Evolutionary conservation across 2,113 vertebrate genomes (phyloP), one percentile per base, ranked within the genome.

Genomic region (Hydropotes inermis): DNA sequence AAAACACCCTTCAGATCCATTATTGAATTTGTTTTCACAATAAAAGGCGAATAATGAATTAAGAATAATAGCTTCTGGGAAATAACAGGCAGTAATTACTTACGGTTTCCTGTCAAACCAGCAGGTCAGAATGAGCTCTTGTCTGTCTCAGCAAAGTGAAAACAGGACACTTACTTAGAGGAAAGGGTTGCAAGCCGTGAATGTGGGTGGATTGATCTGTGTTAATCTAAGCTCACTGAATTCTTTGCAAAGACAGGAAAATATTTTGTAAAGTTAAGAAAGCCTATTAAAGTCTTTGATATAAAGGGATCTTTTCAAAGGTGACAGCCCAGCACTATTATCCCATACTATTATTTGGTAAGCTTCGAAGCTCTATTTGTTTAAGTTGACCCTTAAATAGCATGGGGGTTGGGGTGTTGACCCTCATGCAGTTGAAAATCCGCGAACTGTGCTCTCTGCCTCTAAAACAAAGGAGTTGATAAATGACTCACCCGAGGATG

Each of bases 191-290:
- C 5, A 83, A 57, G 93, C 83, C 13, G 2, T 60, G 76, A 50
- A 55, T 33, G 4, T 36, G 17, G 58, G 55, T 81, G 84, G 83
- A 89, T 47, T 81, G 23, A 57, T 90, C 55, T 25, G 21, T 93
- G 57, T 81, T 93, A n/a, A 54, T 79, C 47, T 52, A 15, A 64
- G 57, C 45, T 96, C 39, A 57, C 3, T 70, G 50, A 78, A 27
- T 70, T 78, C 76, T 78, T 54, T 54, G 45, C 50, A 83, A 36
- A 45, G 70, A 79, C 50, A 50, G 25, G 33, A 55, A 39, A 78
- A 19, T 95, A 50, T 89, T 95, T 74, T 94, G 12, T 57, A 23
- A 91, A 91, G 55, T 57, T 74, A 89, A 57, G 90, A 74, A 95
- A 19, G 25, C 15, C 2, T 36, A 28, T 67, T 54, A 91, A 50